Percentiles rank a stretch among this genome's conserved stretches.
These are phyloP conservation scores for Nomada ferruginata DNA, from an alignment of 2,888 invertebrate species.

Conservation along the genomic window DNA sequence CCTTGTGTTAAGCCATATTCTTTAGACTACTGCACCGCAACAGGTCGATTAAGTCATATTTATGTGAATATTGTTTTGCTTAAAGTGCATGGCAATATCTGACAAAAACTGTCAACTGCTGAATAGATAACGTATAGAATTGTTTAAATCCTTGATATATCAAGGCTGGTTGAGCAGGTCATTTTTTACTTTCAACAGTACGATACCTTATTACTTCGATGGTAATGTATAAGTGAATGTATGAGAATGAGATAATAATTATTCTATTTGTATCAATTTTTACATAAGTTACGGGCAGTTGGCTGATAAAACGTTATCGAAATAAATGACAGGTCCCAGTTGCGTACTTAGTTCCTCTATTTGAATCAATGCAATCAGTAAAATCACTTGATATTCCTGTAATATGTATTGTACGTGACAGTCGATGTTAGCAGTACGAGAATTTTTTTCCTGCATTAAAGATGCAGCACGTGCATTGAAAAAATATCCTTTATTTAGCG, in stretches of 20 bases:
- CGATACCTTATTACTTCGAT: not conserved
- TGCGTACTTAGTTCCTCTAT: not conserved
- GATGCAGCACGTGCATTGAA: not conserved
- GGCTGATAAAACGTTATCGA: too few relatives aligned
- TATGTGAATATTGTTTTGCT: not conserved
- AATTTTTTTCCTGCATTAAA: conserved; percentile 2
- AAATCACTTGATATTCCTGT: not conserved
- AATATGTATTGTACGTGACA: too few relatives aligned
- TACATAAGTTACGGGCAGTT: too few relatives aligned
- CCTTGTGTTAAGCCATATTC: too few relatives aligned
- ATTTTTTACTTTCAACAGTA: not conserved
- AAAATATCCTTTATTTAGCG: not conserved
- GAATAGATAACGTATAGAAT: conserved; percentile 4
- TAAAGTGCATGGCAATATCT: not conserved
- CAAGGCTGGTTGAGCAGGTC: not conserved
- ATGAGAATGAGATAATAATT: too few relatives aligned
- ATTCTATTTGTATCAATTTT: too few relatives aligned
- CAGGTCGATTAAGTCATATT: not conserved
- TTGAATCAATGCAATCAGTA: not conserved
- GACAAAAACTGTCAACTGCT: not conserved
- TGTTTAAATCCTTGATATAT: not conserved
- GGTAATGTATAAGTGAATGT: not conserved
- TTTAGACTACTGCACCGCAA: not conserved
- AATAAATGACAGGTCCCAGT: not conserved
- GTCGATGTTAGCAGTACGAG: not conserved